A percentile compares a stretch with the other conserved stretches of the same genome.
phyloP scores from a whole-genome alignment of 2,888 invertebrate species.

The Galeruca laticollis region DNA sequence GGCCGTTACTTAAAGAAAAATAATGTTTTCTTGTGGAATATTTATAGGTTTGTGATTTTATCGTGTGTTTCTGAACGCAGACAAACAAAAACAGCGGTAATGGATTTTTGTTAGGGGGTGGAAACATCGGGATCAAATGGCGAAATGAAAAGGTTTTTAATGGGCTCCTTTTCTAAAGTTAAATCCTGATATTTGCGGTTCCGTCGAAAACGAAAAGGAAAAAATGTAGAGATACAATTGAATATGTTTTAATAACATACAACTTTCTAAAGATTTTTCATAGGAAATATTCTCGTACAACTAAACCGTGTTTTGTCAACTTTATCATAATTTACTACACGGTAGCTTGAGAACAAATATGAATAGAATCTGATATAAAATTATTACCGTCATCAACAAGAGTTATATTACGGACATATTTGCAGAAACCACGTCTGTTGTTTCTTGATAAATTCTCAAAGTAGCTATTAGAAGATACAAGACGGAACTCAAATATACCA shows the following conservation, averaged over 20 bases:
- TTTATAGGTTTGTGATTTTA: constrained; percentile 50
- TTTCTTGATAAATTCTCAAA: constrained; percentile 1
- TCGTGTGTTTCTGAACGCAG: constrained; percentile 46
- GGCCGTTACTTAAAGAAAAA: constrained; percentile 41
- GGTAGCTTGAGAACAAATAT: neutral
- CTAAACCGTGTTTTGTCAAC: neutral
- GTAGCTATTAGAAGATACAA: neutral
- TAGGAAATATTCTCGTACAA: neutral
- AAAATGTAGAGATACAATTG: no score
- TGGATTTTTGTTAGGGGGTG: constrained; percentile 44
- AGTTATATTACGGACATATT: constrained; percentile 1
- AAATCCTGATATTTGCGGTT: constrained; percentile 37
- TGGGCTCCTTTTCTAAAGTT: constrained; percentile 37
- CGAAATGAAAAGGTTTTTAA: constrained; percentile 34
- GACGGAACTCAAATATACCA: no score
- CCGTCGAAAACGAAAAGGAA: neutral
- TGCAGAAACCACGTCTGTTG: constrained; percentile 4
- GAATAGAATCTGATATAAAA: constrained; percentile 4
- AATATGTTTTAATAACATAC: neutral
- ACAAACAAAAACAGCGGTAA: constrained; percentile 50
- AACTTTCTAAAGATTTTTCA: neutral
- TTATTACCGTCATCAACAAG: constrained; percentile 1
- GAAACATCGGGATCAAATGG: constrained; percentile 33
- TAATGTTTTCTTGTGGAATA: constrained; percentile 47
- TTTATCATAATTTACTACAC: constrained; percentile 4